These are phyloP conservation scores for Pelmatolapia mariae DNA, from an alignment of 2,113 vertebrate genomes.

Conservation along the genomic window DNA sequence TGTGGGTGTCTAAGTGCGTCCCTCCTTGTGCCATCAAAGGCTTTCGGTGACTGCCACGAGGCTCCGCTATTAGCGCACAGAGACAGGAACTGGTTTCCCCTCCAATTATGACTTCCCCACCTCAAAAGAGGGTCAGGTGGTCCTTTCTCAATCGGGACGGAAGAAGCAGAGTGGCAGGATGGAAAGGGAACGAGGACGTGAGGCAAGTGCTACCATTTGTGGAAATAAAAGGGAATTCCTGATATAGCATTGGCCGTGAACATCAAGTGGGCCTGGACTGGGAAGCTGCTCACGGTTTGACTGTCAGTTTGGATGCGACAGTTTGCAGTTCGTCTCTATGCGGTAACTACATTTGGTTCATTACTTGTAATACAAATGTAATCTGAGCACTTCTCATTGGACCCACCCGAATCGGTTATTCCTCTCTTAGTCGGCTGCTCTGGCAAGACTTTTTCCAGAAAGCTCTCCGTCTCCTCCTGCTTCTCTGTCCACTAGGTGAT, in stretches of 20 bases:
- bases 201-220: slow-evolving; percentile 31
- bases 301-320: background rate
- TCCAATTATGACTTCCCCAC: slow-evolving; percentile 45
- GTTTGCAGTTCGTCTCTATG: background rate
- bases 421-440: background rate
- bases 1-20: slow-evolving; percentile 16
- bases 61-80: slow-evolving; percentile 8
- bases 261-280: background rate
- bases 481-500: background rate
- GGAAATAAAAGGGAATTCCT: slow-evolving; percentile 57
- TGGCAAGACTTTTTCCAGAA: background rate
- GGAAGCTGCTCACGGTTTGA: background rate
- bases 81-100: slow-evolving; percentile 31
- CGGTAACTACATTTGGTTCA: background rate
- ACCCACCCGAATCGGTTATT: rapidly evolving
- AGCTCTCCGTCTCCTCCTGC: background rate
- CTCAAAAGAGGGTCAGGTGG: slow-evolving; percentile 49
- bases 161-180: slow-evolving; percentile 39
- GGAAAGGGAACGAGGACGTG: slow-evolving; percentile 17
- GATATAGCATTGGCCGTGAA: slow-evolving; percentile 24
- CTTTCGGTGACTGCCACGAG: slow-evolving; percentile 15
- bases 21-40: slow-evolving; percentile 39
- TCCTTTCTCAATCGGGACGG: slow-evolving; percentile 33
- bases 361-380: background rate
- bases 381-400: background rate